Evolutionary conservation across 1,140 invertebrate species (phyloP).

Genomic region (Lithobius niger): DNA sequence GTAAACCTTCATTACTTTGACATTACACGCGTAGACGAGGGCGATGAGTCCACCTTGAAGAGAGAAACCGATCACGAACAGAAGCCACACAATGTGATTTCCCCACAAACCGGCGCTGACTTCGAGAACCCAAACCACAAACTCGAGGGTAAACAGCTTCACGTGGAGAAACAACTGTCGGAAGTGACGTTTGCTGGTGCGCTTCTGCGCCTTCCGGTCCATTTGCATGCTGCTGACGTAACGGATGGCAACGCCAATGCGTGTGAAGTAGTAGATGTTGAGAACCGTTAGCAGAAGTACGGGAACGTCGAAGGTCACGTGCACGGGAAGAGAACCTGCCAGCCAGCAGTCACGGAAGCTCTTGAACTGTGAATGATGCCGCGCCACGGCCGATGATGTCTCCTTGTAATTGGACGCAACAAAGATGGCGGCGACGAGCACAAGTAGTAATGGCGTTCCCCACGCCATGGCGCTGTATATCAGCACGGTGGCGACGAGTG

Average conservation of each 20-base stretch:
- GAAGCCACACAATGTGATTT: slow-evolving; percentile 26
- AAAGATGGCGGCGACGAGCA: neutral
- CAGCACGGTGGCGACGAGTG: neutral
- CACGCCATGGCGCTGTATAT: neutral
- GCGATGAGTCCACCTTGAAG: slow-evolving; percentile 45
- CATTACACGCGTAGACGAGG: slow-evolving; percentile 49
- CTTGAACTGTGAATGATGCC: too few relatives aligned
- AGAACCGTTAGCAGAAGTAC: slow-evolving; percentile 17
- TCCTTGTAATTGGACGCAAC: neutral
- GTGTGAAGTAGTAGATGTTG: neutral
- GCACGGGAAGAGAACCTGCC: slow-evolving; percentile 16
- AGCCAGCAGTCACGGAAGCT: slow-evolving; percentile 1
- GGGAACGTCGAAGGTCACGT: slow-evolving; percentile 32
- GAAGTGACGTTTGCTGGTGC: slow-evolving; percentile 19
- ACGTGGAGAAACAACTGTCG: slow-evolving; percentile 45
- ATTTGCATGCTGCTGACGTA: slow-evolving; percentile 22
- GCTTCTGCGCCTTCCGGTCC: slow-evolving; percentile 13
- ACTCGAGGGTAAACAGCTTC: slow-evolving; percentile 38
- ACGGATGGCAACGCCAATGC: slow-evolving; percentile 34
- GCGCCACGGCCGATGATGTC: too few relatives aligned
- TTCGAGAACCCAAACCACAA: slow-evolving; percentile 17
- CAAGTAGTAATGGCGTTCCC: neutral
- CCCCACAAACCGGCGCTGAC: slow-evolving; percentile 27
- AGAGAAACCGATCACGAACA: slow-evolving; percentile 35
- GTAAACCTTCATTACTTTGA: slow-evolving; percentile 41